Conservation (phyloP, 2,113 vertebrate species). For the Lanius ludovicianus region DNA sequence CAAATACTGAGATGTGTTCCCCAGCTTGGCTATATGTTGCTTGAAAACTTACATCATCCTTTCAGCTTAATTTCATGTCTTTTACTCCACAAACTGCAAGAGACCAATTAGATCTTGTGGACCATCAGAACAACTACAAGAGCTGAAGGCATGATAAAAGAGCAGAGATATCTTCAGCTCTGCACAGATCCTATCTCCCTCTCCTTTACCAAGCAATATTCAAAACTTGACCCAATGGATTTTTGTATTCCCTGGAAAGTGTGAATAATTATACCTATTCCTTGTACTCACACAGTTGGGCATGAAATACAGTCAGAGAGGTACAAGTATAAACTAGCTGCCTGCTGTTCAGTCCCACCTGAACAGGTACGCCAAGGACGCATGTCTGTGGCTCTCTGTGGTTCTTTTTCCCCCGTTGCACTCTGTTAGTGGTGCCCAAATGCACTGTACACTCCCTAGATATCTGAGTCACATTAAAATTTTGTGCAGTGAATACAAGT, state of each 20-base stretch:
- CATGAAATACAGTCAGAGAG: conserved; percentile 13
- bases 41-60: not conserved
- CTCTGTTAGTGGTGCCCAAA: not conserved
- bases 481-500: not conserved
- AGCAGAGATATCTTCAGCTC: not conserved
- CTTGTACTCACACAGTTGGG: not conserved
- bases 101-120: not conserved
- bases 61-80: not conserved
- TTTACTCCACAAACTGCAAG: not conserved
- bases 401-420: not conserved
- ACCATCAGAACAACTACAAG: not conserved
- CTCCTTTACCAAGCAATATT: not conserved
- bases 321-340: conserved; percentile 6
- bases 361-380: not conserved
- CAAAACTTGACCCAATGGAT: not conserved
- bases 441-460: not conserved
- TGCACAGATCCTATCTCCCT: not conserved
- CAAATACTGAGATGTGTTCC: not conserved
- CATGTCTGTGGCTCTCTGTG: not conserved
- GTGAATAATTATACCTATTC: not conserved
- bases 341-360: conserved; percentile 22
- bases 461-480: not conserved
- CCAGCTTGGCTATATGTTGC: not conserved
- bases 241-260: not conserved
- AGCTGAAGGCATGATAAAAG: not conserved